These are phyloP conservation scores for Mormyrus lacerda DNA, from an alignment of 2,113 vertebrate species.

Conservation along the genomic window DNA sequence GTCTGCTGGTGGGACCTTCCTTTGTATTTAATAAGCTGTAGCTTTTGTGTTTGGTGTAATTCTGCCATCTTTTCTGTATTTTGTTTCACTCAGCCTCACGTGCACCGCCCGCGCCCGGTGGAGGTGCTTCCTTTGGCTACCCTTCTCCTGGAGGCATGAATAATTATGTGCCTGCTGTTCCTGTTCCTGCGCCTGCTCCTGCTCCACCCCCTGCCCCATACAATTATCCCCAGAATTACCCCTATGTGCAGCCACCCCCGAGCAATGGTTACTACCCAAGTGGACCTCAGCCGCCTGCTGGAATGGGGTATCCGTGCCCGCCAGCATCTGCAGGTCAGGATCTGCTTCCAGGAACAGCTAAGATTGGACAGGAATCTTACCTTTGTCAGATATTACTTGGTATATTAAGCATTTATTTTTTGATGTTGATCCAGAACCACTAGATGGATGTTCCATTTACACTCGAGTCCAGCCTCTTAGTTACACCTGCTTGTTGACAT, in stretches of 20 bases:
- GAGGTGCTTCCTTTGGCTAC: constrained; percentile 50
- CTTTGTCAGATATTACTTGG: not conserved
- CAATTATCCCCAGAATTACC: constrained; percentile 45
- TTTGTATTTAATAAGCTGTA: not conserved
- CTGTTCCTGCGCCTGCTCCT: not conserved
- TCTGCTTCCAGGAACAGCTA: not conserved
- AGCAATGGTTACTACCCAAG: constrained; percentile 54
- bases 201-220: constrained; percentile 40
- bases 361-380: not conserved
- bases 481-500: not conserved
- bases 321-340: constrained; percentile 48
- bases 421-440: not conserved
- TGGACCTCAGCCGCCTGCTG: constrained; percentile 38
- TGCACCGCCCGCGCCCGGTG: constrained; percentile 49
- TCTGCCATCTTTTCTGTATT: not conserved
- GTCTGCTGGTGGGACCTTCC: not conserved
- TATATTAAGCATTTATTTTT: not conserved
- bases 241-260: constrained; percentile 50
- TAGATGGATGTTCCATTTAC: not conserved
- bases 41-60: not conserved
- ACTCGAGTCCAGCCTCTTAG: not conserved
- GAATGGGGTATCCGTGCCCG: constrained; percentile 53
- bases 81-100: constrained; percentile 48
- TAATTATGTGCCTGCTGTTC: constrained; percentile 49
- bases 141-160: constrained; percentile 56